phyloP scores from a whole-genome alignment of 2,797 vertebrate species.

The Limnodromus scolopaceus region DNA sequence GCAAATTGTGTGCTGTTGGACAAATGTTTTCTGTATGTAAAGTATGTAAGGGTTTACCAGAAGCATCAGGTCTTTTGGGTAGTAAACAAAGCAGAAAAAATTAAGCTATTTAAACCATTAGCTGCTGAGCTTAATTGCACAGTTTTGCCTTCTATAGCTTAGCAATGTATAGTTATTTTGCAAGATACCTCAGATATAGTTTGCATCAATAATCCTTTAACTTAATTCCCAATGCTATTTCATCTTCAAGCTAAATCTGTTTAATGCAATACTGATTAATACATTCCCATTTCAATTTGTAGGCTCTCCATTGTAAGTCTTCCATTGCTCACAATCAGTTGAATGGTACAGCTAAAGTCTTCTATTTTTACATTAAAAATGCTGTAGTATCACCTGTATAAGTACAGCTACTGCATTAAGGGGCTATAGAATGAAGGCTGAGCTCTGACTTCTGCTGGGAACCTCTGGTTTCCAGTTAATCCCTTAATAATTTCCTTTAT shows the following conservation, averaged over 20 bases:
- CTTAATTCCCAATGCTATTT: slow-evolving; percentile 64
- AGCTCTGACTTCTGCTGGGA: neutral
- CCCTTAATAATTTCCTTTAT: neutral
- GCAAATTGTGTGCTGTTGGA: neutral
- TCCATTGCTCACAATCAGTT: slow-evolving; percentile 25
- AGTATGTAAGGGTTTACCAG: neutral
- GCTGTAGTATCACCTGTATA: neutral
- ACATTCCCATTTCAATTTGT: slow-evolving; percentile 61
- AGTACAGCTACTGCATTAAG: neutral
- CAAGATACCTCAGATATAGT: slow-evolving; percentile 33
- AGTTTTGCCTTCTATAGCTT: slow-evolving; percentile 46
- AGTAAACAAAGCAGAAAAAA: neutral
- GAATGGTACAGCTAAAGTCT: neutral
- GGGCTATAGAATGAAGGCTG: neutral
- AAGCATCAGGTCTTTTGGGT: neutral
- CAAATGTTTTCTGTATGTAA: neutral
- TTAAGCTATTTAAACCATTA: slow-evolving; percentile 8
- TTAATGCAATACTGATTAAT: slow-evolving; percentile 62
- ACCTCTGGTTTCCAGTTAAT: neutral
- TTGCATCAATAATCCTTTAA: slow-evolving; percentile 65
- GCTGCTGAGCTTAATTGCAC: slow-evolving; percentile 24
- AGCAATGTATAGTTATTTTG: slow-evolving; percentile 47
- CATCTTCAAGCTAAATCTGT: slow-evolving; percentile 68
- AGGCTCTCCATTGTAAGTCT: slow-evolving; percentile 57
- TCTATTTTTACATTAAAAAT: neutral